Base-by-base conservation (phyloP, 2,888 invertebrate genomes). In the Trachelus stipa region DNA sequence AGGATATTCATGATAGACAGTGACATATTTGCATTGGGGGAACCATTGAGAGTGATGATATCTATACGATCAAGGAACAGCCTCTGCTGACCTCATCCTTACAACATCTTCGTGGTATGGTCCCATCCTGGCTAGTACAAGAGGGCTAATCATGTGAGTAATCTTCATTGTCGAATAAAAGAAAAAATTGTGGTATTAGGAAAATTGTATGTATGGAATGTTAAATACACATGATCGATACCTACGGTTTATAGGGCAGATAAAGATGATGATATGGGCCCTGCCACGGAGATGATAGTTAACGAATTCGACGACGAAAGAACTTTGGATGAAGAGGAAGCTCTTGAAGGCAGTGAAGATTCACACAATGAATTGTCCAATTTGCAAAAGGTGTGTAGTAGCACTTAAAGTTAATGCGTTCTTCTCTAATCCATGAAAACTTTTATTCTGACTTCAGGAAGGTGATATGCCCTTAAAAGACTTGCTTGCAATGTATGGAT, bases 281-380 rank as follows among this genome's bases (percentile, higher is more conserved):
- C 98, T 82, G 95, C 97, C 83, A 95, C 97, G 90, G 98, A 98
- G 92, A 98, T 98, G 98, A 96, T 98, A 94, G 96, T 98, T 83
- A 97, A 98, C 94, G 98, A 98, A 92, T 98, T 97, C 92, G 99
- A 99, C 92, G 98, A 99, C 93, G 99, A 99, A 91, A 95, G 97
- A 91, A 99, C 98, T 81, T 92, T 99, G 90, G 98, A 98, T 91
- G 98, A 99, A 93, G 98, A 99, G 93, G 99, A 99, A 93, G 98
- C 97, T 75, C 92, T 98, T 91, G 98, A 97, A 85, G 97, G 97
- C 86, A 95, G 96, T 82, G 97, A 97, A 92, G 98, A 98, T 92
- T 95, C 97, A 74, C 95, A 96, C 88, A 96, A 96, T 87, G 98
- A 98, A 92, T 94, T 98, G 75, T 96, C 96, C 86, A 97, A 96